Conservation (phyloP, 2,797 vertebrate species). For the Monodelphis domestica region DNA sequence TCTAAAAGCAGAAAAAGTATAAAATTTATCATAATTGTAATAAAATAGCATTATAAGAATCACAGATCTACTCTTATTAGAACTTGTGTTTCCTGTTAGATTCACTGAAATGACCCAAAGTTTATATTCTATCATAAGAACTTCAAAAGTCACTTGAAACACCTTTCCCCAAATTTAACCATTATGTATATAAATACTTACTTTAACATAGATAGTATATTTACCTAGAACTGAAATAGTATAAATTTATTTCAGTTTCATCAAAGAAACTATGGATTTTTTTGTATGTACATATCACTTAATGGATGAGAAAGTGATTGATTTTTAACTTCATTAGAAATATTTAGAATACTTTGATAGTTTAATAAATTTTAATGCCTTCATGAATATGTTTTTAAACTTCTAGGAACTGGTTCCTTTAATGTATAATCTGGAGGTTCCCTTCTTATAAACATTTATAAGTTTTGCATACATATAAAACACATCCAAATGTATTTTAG, state of each 20-base stretch:
- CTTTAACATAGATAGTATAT: slow-evolving; percentile 1
- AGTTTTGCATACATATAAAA: neutral
- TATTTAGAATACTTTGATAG: neutral
- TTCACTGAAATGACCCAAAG: neutral
- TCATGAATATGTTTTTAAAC: neutral
- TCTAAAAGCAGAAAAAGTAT: neutral
- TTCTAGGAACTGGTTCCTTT: neutral
- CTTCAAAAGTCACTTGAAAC: too few relatives aligned
- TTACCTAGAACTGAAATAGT: neutral
- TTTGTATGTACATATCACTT: neutral
- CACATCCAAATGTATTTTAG: neutral
- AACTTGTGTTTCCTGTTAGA: slow-evolving; percentile 12
- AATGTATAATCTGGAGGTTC: neutral
- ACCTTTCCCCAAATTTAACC: neutral
- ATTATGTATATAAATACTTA: neutral
- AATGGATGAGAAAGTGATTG: neutral
- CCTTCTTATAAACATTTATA: neutral
- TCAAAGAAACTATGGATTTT: neutral
- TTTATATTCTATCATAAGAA: neutral
- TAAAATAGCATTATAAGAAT: neutral
- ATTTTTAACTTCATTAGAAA: neutral
- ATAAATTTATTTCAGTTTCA: neutral
- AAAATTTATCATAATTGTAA: neutral
- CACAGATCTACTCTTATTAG: neutral
- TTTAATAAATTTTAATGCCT: neutral